Evolutionary conservation across 1,140 invertebrate species (phyloP).

Genomic region (Adoxophyes honmai): DNA sequence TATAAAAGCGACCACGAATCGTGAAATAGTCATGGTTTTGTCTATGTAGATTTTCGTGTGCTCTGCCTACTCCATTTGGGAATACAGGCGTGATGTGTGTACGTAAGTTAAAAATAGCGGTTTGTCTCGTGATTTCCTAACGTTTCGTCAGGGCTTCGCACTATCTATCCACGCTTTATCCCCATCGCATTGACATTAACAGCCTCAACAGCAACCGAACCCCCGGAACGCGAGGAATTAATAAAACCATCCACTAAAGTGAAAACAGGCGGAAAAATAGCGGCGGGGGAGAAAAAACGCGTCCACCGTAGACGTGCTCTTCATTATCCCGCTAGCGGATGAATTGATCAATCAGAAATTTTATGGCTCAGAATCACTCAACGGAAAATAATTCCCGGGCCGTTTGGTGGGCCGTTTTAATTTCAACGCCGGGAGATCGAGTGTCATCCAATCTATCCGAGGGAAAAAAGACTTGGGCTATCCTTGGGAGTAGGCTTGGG

Average conservation of each 20-base stretch:
- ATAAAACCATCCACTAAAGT: conserved; percentile 64
- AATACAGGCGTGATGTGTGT: too few relatives aligned
- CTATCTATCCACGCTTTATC: too few relatives aligned
- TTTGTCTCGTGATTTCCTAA: too few relatives aligned
- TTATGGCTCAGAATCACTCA: conserved; percentile 73
- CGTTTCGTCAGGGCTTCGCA: too few relatives aligned
- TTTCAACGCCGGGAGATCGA: conserved; percentile 72
- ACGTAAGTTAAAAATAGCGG: too few relatives aligned
- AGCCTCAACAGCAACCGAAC: too few relatives aligned
- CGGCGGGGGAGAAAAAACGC: conserved; percentile 50
- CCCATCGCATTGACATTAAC: too few relatives aligned
- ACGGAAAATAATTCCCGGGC: conserved; percentile 71
- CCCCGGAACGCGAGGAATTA: conserved; percentile 32
- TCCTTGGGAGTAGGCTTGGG: too few relatives aligned
- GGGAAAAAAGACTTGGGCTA: conserved; percentile 44
- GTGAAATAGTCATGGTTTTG: too few relatives aligned
- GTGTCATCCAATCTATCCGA: conserved; percentile 74
- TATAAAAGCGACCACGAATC: too few relatives aligned
- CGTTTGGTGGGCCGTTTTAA: conserved; percentile 69
- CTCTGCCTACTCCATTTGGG: too few relatives aligned
- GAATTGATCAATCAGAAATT: conserved; percentile 76
- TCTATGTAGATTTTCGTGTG: too few relatives aligned
- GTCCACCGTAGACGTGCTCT: conserved; percentile 55
- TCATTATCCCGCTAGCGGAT: conserved; percentile 69
- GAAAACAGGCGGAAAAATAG: conserved; percentile 68